Conservation (phyloP, 2,797 vertebrate genomes). For the Mormyrus proboscirostris region DNA sequence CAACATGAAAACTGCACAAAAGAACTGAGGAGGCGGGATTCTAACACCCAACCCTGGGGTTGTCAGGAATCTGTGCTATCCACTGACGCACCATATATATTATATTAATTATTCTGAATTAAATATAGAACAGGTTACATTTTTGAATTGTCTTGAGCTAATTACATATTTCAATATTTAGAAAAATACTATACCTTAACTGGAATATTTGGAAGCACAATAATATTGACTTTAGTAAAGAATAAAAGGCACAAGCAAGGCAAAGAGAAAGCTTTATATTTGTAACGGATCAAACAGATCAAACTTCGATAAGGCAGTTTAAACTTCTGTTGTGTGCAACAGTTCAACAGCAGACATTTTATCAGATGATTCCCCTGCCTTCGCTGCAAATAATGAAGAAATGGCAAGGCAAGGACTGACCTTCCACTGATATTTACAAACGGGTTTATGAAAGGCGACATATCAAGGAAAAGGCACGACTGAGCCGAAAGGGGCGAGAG, state of each 20-base stretch:
- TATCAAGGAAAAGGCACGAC: not conserved
- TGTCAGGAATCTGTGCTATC: not conserved
- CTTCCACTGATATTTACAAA: constrained; percentile 18
- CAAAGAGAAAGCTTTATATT: not conserved
- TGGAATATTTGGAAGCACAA: not conserved
- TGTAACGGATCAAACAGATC: not conserved
- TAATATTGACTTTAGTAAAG: not conserved
- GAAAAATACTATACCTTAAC: not conserved
- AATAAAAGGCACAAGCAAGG: not conserved
- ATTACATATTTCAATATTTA: not conserved
- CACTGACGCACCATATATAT: not conserved
- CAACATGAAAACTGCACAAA: not conserved
- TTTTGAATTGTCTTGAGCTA: not conserved
- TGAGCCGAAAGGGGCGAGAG: not conserved
- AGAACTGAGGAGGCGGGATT: not conserved
- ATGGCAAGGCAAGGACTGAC: not conserved
- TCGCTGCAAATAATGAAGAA: not conserved
- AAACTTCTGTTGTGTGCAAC: not conserved
- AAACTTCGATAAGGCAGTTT: not conserved
- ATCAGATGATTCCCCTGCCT: not conserved
- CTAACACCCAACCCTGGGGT: not conserved
- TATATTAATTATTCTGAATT: not conserved
- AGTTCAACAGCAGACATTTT: not conserved
- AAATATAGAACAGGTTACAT: not conserved
- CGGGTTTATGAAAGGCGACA: not conserved